A percentile compares a stretch with the other conserved stretches of the same genome.
Conservation (phyloP, 2,797 vertebrate species). For the Neomorphus geoffroyi region DNA sequence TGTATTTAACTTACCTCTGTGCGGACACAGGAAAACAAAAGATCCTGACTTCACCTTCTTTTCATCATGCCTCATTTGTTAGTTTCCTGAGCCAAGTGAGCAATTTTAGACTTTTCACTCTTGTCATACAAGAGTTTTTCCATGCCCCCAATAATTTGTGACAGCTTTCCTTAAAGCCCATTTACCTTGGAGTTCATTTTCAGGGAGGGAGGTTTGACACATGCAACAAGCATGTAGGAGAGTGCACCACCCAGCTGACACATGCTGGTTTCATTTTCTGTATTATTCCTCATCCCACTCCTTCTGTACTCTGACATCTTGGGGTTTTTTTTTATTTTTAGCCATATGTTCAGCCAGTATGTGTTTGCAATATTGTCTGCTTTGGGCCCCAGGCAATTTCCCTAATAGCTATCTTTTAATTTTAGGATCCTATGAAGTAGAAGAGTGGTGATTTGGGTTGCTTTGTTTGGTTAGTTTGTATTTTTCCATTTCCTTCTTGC, state of each 20-base stretch:
- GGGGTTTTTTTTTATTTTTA: neutral
- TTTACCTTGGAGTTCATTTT: neutral
- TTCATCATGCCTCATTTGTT: neutral
- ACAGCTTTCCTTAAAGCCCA: neutral
- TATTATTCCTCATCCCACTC: neutral
- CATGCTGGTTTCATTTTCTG: neutral
- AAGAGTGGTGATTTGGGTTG: neutral
- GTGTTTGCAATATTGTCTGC: neutral
- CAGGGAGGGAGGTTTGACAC: neutral
- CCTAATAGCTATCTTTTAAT: neutral
- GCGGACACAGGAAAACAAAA: neutral
- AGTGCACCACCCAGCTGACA: neutral
- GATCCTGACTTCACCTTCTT: neutral
- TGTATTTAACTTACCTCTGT: neutral
- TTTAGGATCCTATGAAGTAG: neutral
- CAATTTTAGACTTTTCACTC: neutral
- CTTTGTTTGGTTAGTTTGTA: neutral
- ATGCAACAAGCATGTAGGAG: neutral
- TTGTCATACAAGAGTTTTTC: neutral
- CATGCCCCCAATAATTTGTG: neutral
- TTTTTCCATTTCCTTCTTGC: neutral
- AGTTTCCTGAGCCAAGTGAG: neutral
- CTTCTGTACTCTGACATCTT: neutral
- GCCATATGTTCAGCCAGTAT: neutral
- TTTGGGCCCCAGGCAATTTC: neutral